Conservation (phyloP, 2,113 vertebrate species). For the Macroglossus sobrinus region DNA sequence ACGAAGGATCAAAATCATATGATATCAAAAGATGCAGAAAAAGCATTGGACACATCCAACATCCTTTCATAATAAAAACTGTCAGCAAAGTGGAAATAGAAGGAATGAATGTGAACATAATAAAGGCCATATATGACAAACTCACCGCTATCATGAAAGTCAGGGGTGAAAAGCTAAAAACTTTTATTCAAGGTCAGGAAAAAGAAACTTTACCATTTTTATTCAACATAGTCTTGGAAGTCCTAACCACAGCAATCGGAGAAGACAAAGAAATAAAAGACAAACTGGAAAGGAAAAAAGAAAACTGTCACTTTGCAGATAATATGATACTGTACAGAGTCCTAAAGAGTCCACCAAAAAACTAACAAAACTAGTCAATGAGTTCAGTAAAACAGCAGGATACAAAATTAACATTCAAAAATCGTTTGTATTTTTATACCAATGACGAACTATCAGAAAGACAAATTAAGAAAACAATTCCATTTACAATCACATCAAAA, state of each 20-base stretch:
- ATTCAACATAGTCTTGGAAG: background rate
- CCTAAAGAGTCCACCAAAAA: background rate
- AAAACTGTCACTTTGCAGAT: background rate
- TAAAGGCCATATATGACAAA: background rate
- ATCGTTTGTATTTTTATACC: background rate
- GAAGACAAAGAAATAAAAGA: too few species aligned
- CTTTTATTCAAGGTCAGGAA: background rate
- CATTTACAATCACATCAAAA: too few species aligned
- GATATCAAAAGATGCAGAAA: background rate
- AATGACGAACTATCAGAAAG: background rate
- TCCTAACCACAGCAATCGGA: too few species aligned
- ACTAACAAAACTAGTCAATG: too few species aligned
- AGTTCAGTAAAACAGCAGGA: background rate
- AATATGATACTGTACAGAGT: background rate
- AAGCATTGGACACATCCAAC: background rate
- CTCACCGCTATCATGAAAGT: background rate
- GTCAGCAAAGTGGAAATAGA: too few species aligned
- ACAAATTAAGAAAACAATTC: background rate
- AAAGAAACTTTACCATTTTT: background rate
- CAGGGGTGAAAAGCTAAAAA: too few species aligned
- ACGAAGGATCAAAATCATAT: background rate
- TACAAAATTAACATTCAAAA: background rate
- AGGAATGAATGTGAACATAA: too few species aligned
- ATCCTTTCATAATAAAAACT: background rate
- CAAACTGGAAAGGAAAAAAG: background rate